Percentiles rank a stretch among this genome's conserved stretches.
phyloP scores from a whole-genome alignment of 2,888 invertebrate species.

The Oligia strigilis region DNA sequence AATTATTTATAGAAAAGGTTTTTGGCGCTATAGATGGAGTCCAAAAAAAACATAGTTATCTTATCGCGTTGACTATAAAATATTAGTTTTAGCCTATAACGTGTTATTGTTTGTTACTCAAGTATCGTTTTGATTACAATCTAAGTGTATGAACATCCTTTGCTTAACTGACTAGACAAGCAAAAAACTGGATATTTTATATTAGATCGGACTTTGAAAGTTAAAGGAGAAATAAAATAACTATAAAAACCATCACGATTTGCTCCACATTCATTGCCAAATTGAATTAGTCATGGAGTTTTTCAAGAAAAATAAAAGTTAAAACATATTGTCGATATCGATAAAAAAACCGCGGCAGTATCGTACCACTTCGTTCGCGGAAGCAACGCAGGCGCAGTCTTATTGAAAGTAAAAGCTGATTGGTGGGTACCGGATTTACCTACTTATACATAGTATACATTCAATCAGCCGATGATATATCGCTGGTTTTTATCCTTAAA shows the following conservation, averaged over 20 bases:
- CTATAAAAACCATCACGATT: slow-evolving; percentile 15
- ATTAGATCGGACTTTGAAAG: slow-evolving; percentile 3
- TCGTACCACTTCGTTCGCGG: slow-evolving; percentile 85
- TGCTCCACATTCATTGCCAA: slow-evolving; percentile 32
- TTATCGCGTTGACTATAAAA: slow-evolving; percentile 56
- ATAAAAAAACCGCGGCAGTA: slow-evolving; percentile 56
- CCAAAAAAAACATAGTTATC: slow-evolving; percentile 60
- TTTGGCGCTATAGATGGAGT: slow-evolving; percentile 63
- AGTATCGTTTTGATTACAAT: slow-evolving; percentile 55
- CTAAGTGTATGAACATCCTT: slow-evolving; percentile 40
- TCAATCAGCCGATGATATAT: slow-evolving; percentile 52
- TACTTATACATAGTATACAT: slow-evolving; percentile 68
- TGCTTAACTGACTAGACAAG: slow-evolving; percentile 33
- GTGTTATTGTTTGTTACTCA: slow-evolving; percentile 56
- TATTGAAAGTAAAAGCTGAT: slow-evolving; percentile 88
- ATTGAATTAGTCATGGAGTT: slow-evolving; percentile 15
- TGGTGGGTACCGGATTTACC: slow-evolving; percentile 79
- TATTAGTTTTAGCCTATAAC: slow-evolving; percentile 56
- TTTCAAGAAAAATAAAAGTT: slow-evolving; percentile 15
- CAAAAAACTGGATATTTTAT: slow-evolving; percentile 27
- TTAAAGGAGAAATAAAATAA: slow-evolving; percentile 15
- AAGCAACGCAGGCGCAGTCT: slow-evolving; percentile 78
- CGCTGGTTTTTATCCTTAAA: slow-evolving; percentile 39
- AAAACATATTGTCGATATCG: slow-evolving; percentile 55
- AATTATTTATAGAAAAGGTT: slow-evolving; percentile 75